A percentile compares a stretch with the other conserved stretches of the same genome.
phyloP scores from a whole-genome alignment of 2,113 vertebrate species.

The Myotis lucifugus region DNA sequence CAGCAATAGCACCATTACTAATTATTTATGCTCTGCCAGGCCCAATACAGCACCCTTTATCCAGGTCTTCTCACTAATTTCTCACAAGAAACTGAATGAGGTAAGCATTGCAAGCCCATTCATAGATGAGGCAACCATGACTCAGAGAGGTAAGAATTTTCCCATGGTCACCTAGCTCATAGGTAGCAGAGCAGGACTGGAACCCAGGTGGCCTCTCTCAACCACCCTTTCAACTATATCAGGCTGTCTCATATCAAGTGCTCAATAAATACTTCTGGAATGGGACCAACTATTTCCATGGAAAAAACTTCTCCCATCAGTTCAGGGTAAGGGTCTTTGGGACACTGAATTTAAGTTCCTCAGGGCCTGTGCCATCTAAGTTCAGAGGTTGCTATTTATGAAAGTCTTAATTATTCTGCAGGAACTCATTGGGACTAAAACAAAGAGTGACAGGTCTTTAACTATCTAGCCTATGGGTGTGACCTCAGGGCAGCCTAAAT shows the following conservation, averaged over 20 bases:
- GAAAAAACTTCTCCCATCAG: neutral
- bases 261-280: slow-evolving; percentile 2
- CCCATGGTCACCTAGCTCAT: neutral
- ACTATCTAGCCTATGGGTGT: neutral
- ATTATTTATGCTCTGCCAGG: neutral
- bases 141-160: neutral
- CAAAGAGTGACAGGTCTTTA: neutral
- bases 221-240: neutral
- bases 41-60: accelerated
- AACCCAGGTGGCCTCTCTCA: neutral
- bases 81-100: neutral
- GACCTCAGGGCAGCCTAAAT: neutral
- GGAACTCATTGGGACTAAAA: neutral
- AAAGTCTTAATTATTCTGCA: neutral
- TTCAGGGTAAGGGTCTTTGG: neutral
- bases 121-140: neutral
- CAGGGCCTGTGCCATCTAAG: neutral
- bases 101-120: neutral
- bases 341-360: neutral
- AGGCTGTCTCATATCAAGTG: neutral
- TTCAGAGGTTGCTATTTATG: neutral
- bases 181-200: neutral
- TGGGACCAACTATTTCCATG: neutral
- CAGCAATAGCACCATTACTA: neutral
- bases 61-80: neutral